Evolutionary conservation across 2,888 invertebrate genomes (phyloP).

Genomic region (Onthophagus sagittarius): DNA sequence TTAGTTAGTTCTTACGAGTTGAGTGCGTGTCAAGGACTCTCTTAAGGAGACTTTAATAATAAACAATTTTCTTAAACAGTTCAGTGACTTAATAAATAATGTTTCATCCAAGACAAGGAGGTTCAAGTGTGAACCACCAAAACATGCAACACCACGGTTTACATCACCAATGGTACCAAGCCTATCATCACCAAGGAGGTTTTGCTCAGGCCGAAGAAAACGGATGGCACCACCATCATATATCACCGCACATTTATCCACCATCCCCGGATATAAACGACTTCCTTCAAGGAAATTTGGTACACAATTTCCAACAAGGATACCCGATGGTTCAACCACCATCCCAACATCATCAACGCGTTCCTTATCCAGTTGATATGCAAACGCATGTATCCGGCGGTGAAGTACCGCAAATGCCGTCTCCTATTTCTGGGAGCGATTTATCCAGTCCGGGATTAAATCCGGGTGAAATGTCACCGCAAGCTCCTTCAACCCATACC

Average conservation of each 20-base stretch:
- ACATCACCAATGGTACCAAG: conserved; percentile 47
- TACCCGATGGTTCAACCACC: not conserved
- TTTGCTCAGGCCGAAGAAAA: conserved; percentile 34
- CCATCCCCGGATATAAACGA: not conserved
- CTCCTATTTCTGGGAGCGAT: conserved; percentile 59
- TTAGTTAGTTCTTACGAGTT: not conserved
- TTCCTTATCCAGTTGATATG: not conserved
- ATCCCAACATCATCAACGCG: conserved; percentile 18
- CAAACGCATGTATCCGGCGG: conserved; percentile 39
- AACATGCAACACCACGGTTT: not conserved
- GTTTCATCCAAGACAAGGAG: not conserved
- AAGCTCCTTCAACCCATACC: conserved; percentile 36
- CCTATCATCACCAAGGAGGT: conserved; percentile 41
- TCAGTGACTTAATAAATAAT: not conserved
- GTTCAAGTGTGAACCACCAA: conserved; percentile 7
- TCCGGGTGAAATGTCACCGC: conserved; percentile 25
- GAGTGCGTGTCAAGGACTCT: not conserved
- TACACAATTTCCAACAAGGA: not conserved
- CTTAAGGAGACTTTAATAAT: not conserved
- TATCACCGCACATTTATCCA: not conserved
- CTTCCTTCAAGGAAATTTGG: conserved; percentile 1
- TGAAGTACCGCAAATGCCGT: conserved; percentile 48
- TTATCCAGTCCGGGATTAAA: conserved; percentile 56
- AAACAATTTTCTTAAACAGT: not conserved
- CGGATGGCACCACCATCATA: conserved; percentile 2